Evolutionary conservation across 2,888 invertebrate genomes (phyloP).

Genomic region (Nemotelus nigrinus): DNA sequence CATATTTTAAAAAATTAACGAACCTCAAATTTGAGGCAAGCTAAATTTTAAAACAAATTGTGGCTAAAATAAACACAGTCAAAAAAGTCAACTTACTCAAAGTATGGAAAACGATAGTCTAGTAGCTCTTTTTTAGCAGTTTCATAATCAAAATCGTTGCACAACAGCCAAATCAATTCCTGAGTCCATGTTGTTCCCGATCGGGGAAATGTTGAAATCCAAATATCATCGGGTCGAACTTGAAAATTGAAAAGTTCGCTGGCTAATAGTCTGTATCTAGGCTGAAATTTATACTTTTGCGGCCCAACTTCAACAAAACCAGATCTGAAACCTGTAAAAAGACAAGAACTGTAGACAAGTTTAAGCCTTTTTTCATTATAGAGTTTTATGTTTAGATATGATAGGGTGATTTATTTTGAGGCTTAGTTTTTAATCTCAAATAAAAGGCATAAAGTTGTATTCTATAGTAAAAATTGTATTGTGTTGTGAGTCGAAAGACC

Average conservation of each 20-base stretch:
- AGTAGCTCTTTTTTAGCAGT: constrained; percentile 70
- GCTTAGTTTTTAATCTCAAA: too few species aligned
- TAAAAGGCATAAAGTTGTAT: too few species aligned
- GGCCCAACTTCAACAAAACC: constrained; percentile 80
- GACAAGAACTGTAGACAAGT: too few species aligned
- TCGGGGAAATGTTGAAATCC: constrained; percentile 80
- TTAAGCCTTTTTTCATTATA: too few species aligned
- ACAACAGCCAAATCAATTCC: constrained; percentile 82
- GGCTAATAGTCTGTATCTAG: constrained; percentile 73
- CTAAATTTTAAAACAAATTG: too few species aligned
- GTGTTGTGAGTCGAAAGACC: too few species aligned
- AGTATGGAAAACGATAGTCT: constrained; percentile 77
- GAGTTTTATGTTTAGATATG: too few species aligned
- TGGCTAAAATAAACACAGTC: background rate
- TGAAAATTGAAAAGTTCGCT: constrained; percentile 76
- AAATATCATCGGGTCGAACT: constrained; percentile 74
- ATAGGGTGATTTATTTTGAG: too few species aligned
- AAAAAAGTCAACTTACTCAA: constrained; percentile 71
- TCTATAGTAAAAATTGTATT: too few species aligned
- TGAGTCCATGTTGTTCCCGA: constrained; percentile 84
- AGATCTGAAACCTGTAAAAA: constrained; percentile 59
- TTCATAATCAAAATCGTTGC: constrained; percentile 77
- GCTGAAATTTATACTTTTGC: constrained; percentile 78
- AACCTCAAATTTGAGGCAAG: too few species aligned
- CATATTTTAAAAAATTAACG: too few species aligned